Evolutionary conservation across 2,797 vertebrate species (phyloP).

Genomic region (Bryconaethiops microstoma): DNA sequence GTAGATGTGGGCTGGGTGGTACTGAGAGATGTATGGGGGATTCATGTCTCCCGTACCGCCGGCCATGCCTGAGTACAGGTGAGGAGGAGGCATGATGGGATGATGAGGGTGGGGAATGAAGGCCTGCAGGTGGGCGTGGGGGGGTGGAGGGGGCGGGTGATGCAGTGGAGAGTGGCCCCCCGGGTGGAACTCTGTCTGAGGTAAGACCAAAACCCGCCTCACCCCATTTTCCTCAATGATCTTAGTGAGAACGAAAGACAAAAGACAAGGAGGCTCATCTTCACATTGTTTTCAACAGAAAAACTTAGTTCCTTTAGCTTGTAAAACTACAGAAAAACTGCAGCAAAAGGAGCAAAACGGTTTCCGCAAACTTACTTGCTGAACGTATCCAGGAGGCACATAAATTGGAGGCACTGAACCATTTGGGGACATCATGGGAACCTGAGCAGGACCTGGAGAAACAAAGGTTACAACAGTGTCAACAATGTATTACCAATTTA

Average conservation of each 20-base stretch:
- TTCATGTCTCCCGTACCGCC: slow-evolving; percentile 89
- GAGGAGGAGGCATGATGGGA: slow-evolving; percentile 90
- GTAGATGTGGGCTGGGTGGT: slow-evolving; percentile 92
- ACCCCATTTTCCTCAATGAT: slow-evolving; percentile 98
- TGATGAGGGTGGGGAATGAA: slow-evolving; percentile 90
- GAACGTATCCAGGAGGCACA: slow-evolving; percentile 99
- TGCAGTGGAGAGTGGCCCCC: slow-evolving; percentile 91
- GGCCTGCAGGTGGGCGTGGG: slow-evolving; percentile 90
- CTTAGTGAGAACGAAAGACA: slow-evolving; percentile 65
- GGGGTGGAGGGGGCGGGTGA: slow-evolving; percentile 86
- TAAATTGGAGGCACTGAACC: slow-evolving; percentile 99
- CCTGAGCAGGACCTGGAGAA: slow-evolving; percentile 96
- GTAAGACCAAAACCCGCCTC: slow-evolving; percentile 96
- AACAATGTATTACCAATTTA: neutral
- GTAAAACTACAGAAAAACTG: neutral
- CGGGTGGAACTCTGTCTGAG: slow-evolving; percentile 96
- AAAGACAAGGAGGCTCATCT: neutral
- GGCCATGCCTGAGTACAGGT: slow-evolving; percentile 88
- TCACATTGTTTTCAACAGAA: neutral
- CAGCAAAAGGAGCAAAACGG: neutral
- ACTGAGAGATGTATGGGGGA: slow-evolving; percentile 93
- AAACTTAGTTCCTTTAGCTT: neutral
- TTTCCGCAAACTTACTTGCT: slow-evolving; percentile 81
- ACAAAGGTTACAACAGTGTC: neutral
- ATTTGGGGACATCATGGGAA: slow-evolving; percentile 99